Base-by-base conservation (phyloP, 2,888 invertebrate genomes). In the Lochmaea crataegi region DNA sequence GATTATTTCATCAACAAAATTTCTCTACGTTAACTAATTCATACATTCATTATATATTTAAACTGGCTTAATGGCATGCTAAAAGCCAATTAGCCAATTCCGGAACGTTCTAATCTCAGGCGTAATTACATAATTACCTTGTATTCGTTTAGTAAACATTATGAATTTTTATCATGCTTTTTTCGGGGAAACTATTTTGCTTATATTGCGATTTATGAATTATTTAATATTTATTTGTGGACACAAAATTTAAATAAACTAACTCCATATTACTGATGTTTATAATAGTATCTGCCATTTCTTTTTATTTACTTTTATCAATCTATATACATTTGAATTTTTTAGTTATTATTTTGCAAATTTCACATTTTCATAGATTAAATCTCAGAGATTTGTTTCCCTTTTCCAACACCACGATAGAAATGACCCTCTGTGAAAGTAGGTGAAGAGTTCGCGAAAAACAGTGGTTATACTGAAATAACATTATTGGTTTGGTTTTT, bases 31-130 rank as follows among this genome's bases (percentile, higher is more conserved):
- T 16, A 18, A 4, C 53, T 53, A 18, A 53, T n/a, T 51, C 7
- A 51, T 51, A 51, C 51, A 51, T 53, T 53, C 53, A 53, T 53
- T 14, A 53, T 53, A 53, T 16, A 53, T 51, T 51, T 51, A 51
- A 51, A 51, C 51, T 51, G 7, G n/a, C n/a, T 51, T 53, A 53
- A 53, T 53, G 16, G 53, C 53, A 53, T 53, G 53, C 16, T 16
- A 16, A 16, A 53, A 53, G 53, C 18, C 53, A 53, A 53, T 53
- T 53, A 18, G 53, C 10, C 9, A 3, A 53, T 53, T 53, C 16
- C 10, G 18, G 11, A 53, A 53, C 18, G 7, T 53, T 10, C 18
- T 53, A 18, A 53, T 53, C 53, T 53, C 18, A 9, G 53, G 53
- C 18, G 9, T 53, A 18, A 53, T 53, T 53, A 53, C 10, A 53